These are phyloP conservation scores for Cheilosia impressa DNA, from an alignment of 2,888 invertebrate genomes.

Conservation along the genomic window DNA sequence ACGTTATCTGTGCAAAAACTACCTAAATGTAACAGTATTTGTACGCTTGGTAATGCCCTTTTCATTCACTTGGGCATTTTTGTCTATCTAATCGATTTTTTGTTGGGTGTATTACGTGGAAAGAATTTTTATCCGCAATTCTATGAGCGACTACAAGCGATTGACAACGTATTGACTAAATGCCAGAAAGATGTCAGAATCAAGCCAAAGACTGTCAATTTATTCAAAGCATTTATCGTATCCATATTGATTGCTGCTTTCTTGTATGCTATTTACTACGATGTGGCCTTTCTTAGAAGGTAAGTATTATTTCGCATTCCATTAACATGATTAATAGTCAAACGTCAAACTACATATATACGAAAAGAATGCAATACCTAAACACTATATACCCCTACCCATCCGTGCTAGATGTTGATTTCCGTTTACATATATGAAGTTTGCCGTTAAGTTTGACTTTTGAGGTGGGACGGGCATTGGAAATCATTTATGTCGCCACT, in stretches of 20 bases:
- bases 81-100: constrained; percentile 78
- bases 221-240: constrained; percentile 78
- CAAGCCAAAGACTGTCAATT: constrained; percentile 76
- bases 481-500: background rate
- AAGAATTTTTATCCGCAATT: constrained; percentile 80
- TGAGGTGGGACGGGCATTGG: too few species aligned
- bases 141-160: constrained; percentile 78
- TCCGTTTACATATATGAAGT: too few species aligned
- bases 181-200: constrained; percentile 76
- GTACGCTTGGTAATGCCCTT: constrained; percentile 79
- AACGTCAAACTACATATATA: too few species aligned
- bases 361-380: too few species aligned
- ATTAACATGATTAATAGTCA: too few species aligned
- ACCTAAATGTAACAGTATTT: constrained; percentile 79
- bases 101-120: constrained; percentile 79
- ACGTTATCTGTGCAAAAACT: constrained; percentile 69
- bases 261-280: constrained; percentile 77
- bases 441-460: too few species aligned
- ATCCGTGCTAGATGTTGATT: too few species aligned
- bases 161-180: constrained; percentile 78
- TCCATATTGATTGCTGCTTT: constrained; percentile 75
- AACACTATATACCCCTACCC: too few species aligned
- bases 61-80: constrained; percentile 80
- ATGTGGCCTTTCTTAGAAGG: constrained; percentile 77
- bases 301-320: constrained; percentile 68